phyloP scores from a whole-genome alignment of 2,113 vertebrate genomes.

The Taxidea taxus region DNA sequence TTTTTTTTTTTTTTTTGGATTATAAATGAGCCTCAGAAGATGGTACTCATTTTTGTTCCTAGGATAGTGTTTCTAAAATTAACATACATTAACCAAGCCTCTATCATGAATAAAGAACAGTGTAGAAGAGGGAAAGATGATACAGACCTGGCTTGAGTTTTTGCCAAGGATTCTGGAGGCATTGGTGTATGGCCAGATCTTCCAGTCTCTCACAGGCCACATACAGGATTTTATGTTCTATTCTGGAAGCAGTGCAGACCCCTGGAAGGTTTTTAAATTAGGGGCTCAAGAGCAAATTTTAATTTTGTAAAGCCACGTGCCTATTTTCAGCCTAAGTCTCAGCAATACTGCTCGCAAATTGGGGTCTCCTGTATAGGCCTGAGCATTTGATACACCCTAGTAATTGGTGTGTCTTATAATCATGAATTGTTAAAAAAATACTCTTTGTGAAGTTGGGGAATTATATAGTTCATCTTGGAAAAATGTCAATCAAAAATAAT shows the following conservation, averaged over 20 bases:
- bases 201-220: not conserved
- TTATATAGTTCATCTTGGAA: not conserved
- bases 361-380: not conserved
- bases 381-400: not conserved
- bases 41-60: not conserved
- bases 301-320: not conserved
- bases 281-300: not conserved
- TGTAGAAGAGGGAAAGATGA: not conserved
- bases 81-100: not conserved
- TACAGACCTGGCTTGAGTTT: not conserved
- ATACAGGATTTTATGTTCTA: not conserved
- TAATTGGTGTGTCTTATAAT: not conserved
- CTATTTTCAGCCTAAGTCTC: not conserved
- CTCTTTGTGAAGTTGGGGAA: not conserved
- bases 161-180: not conserved
- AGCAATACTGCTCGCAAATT: not conserved
- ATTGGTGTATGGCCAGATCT: not conserved
- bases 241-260: not conserved
- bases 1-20: not conserved
- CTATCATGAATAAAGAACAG: not conserved
- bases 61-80: not conserved
- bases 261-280: not conserved
- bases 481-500: not conserved
- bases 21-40: not conserved
- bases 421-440: not conserved